Percentiles rank a stretch among this genome's conserved stretches.
These are phyloP conservation scores for Plectrocnemia conspersa DNA, from an alignment of 1,140 invertebrate genomes.

Conservation along the genomic window DNA sequence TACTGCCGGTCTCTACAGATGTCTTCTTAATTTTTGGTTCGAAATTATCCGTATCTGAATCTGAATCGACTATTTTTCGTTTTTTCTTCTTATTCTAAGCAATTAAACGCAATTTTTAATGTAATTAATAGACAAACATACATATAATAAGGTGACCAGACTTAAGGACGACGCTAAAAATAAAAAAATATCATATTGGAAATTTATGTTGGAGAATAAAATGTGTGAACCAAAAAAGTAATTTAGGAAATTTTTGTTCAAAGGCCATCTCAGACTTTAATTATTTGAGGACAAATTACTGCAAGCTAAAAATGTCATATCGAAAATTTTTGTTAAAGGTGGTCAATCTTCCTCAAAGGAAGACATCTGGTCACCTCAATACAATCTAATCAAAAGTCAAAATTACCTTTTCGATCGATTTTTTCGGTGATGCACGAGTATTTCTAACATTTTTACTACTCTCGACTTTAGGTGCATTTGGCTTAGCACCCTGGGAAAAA, in stretches of 20 bases:
- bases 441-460: background rate
- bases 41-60: constrained; percentile 14
- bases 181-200: too few species aligned
- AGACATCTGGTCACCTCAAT: background rate
- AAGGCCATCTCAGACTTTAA: too few species aligned
- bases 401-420: background rate
- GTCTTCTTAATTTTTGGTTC: constrained; percentile 4
- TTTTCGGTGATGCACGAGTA: background rate
- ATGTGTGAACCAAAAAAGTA: too few species aligned
- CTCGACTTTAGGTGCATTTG: background rate
- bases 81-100: constrained; percentile 11
- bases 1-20: constrained; percentile 16
- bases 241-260: too few species aligned
- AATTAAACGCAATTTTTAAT: background rate
- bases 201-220: too few species aligned
- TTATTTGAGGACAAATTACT: too few species aligned
- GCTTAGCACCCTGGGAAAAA: constrained; percentile 1
- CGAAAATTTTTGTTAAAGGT: background rate
- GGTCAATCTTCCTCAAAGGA: background rate
- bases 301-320: background rate
- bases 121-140: background rate
- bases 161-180: too few species aligned
- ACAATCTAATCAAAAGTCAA: background rate
- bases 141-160: background rate
- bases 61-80: background rate